Base-by-base conservation (phyloP, 1,140 invertebrate species). In the Plectus sambesii region DNA sequence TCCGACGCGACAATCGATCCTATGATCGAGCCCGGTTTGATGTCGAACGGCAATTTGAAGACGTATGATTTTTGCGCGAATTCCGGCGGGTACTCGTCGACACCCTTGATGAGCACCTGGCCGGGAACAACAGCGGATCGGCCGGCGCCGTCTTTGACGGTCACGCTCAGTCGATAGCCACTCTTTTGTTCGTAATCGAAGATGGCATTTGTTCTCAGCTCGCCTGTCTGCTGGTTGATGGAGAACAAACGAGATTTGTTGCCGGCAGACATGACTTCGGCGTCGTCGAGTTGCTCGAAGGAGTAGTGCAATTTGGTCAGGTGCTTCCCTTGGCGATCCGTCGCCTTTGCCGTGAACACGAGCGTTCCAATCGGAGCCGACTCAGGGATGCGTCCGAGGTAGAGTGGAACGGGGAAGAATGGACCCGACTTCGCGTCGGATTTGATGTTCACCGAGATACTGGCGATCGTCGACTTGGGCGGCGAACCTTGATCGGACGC, bases 71-170 rank as follows among this genome's bases (percentile, higher is more conserved):
- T 27, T 30, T 54, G 52, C 1, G 56, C 49, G 44, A 66, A 66
- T 20, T 59, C 49, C n/a, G 63, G 63, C 12, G 62, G 51, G 37
- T 53, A 68, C 42, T 66, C 63, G 22, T 66, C 63, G 1, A 66
- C 57, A 1, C 63, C 60, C 6, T 55, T 26, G 4, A 66, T 57
- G 5, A 20, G 3, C 17, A 66, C 44, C 9, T 55, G 26, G 15
- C 66, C 44, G 5, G 65, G 50, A 8, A 57, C 57, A 8, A 51
- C 51, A 15, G 63, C 65, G 5, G 56, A 49, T 26, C 64, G 27
- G 1, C 51, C 33, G 19, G 45, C 30, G 15, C 37, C 25, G 29
- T 69, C 66, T 9, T 24, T 38, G 2, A 58, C 58, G 9, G 39
- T 36, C 2, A 69, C 41, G 12, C 17, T 48, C 41, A 66, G 60